phyloP scores from a whole-genome alignment of 2,113 vertebrate species.

The Oryzias celebensis region DNA sequence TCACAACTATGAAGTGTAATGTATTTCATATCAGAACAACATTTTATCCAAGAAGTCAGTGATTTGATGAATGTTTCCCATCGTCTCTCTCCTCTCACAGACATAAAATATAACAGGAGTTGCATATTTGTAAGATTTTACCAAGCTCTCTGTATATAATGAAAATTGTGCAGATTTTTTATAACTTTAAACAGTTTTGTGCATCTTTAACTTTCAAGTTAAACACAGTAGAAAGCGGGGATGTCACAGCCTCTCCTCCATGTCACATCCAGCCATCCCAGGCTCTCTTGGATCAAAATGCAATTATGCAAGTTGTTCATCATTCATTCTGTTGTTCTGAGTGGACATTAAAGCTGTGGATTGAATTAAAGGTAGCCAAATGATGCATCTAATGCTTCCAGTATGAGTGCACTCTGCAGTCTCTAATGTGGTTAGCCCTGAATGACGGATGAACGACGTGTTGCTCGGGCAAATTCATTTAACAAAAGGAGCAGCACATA shows the following conservation, averaged over 20 bases:
- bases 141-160: slow-evolving; percentile 2
- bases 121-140: slow-evolving; percentile 3
- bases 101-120: too few species aligned
- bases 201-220: slow-evolving; percentile 12
- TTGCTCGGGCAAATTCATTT: slow-evolving; percentile 56
- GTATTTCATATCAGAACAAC: too few species aligned
- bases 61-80: too few species aligned
- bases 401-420: slow-evolving; percentile 38
- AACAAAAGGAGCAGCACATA: slow-evolving; percentile 43
- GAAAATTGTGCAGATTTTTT: slow-evolving; percentile 9
- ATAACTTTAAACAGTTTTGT: slow-evolving; percentile 9
- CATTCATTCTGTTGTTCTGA: slow-evolving; percentile 57
- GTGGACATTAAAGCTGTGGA: slow-evolving; percentile 52
- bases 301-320: slow-evolving; percentile 58
- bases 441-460: slow-evolving; percentile 67
- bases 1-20: too few species aligned
- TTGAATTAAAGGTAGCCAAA: slow-evolving; percentile 62
- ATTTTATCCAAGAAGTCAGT: too few species aligned
- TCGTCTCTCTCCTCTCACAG: too few species aligned
- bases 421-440: slow-evolving; percentile 58
- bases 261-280: slow-evolving; percentile 6
- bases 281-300: slow-evolving; percentile 53
- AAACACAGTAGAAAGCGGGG: slow-evolving; percentile 22
- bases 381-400: slow-evolving; percentile 50
- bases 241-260: slow-evolving; percentile 16